Evolutionary conservation across 2,797 vertebrate species (phyloP), one percentile per base, ranked within the genome.

Genomic region (Lagodon rhomboides): DNA sequence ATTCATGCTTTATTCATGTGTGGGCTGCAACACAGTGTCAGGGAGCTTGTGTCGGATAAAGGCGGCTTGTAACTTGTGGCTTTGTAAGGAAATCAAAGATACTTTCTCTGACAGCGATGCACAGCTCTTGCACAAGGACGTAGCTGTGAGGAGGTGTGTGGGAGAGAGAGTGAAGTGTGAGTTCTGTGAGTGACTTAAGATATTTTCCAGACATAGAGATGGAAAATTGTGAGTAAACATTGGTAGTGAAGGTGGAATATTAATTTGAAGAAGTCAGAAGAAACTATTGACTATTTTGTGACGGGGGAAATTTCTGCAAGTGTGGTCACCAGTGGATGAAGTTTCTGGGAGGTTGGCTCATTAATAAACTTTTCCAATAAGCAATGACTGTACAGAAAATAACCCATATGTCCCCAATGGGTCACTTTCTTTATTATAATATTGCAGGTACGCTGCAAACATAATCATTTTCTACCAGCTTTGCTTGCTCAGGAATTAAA

Each of bases 1-100:
- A 38, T 43, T 80, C 53, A 79, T 80, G 85, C 27, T 77, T 87
- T 84, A 91, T 88, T 89, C 77, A 86, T 43, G 59, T 79, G 75
- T 65, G 75, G 71, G 76, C 60, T 84, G 75, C 66, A 63, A 51
- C 65, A 34, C 70, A 54, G 62, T 61, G 73, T 64, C 84, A 75
- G 65, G 71, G 75, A 71, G 80, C 50, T 73, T 75, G 62, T 62
- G 72, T 15, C 1, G 13, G 68, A 86, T 59, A 76, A 87, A 86
- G 20, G 43, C 27, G 22, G 50, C 77, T 69, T 77, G 73, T 60
- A 64, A 81, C 51, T 68, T 34, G 66, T 71, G 64, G 62, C 72
- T 87, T 69, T 50, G 30, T 77, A 13, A 61, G 18, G 38, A 80
- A 85, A 78, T 82, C 73, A 78, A 77, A 71, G 59, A 49, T 67